Evolutionary conservation across 2,888 invertebrate species (phyloP).

Genomic region (Chelonus formosanus): DNA sequence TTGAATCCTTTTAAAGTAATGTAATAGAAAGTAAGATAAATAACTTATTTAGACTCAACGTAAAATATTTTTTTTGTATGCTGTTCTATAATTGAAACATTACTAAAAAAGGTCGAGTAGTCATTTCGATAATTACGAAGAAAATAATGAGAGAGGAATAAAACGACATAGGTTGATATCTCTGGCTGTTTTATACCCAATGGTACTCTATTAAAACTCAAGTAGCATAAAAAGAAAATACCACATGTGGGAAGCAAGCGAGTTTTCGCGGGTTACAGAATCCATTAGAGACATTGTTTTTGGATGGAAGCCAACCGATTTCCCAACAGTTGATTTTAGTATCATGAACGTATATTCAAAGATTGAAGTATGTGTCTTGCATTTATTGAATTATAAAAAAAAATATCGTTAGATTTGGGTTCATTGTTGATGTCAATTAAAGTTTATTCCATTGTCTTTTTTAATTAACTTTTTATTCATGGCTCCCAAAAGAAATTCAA

Average conservation of each 20-base stretch:
- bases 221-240: background rate
- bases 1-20: no score
- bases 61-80: no score
- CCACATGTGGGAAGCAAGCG: background rate
- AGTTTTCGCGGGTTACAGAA: conserved; percentile 32
- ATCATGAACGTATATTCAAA: conserved; percentile 22
- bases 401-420: no score
- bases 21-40: background rate
- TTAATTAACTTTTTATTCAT: no score
- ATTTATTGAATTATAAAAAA: conserved; percentile 4
- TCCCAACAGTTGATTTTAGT: conserved; percentile 14
- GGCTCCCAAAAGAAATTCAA: no score
- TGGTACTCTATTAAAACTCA: conserved; percentile 3
- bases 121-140: no score
- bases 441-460: no score
- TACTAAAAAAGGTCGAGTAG: no score
- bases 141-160: background rate
- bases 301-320: conserved; percentile 40
- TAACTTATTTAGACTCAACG: background rate
- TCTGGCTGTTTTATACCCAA: conserved; percentile 6
- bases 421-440: no score
- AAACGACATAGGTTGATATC: conserved; percentile 3
- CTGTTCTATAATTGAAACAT: no score
- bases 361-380: conserved; percentile 9
- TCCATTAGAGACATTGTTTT: conserved; percentile 40